Evolutionary conservation across 2,797 vertebrate genomes (phyloP).

Genomic region (Characodon lateralis): DNA sequence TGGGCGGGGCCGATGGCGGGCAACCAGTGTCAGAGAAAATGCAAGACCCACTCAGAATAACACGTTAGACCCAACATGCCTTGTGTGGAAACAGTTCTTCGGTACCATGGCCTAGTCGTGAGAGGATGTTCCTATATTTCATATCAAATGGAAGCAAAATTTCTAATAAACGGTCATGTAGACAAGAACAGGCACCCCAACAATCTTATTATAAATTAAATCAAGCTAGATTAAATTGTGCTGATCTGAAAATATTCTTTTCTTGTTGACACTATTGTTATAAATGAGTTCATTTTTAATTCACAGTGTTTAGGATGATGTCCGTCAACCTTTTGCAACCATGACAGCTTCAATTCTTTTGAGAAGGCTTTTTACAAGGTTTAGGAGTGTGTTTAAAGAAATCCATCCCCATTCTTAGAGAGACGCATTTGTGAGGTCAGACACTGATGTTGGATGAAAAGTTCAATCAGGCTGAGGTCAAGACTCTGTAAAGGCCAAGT

Average conservation of each 20-base stretch:
- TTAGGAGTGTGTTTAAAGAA: neutral
- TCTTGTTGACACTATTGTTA: neutral
- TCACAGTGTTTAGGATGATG: neutral
- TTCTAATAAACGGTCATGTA: neutral
- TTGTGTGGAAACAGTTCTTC: neutral
- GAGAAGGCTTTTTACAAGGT: neutral
- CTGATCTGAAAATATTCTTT: too few relatives aligned
- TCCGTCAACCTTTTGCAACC: neutral
- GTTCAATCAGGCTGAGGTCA: neutral
- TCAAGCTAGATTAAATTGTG: neutral
- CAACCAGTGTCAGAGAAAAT: too few relatives aligned
- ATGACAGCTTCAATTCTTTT: neutral
- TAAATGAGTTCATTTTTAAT: neutral
- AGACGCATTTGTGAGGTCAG: neutral
- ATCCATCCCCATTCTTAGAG: neutral
- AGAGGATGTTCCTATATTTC: neutral
- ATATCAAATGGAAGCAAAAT: neutral
- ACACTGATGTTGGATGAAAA: neutral
- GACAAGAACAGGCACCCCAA: neutral
- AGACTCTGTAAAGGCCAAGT: neutral
- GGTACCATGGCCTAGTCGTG: neutral
- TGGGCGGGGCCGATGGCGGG: conserved; percentile 54
- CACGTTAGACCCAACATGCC: neutral
- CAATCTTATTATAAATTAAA: neutral
- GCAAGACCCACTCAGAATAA: neutral